Evolutionary conservation across 2,888 invertebrate genomes (phyloP).

Genomic region (Plebejus argus): DNA sequence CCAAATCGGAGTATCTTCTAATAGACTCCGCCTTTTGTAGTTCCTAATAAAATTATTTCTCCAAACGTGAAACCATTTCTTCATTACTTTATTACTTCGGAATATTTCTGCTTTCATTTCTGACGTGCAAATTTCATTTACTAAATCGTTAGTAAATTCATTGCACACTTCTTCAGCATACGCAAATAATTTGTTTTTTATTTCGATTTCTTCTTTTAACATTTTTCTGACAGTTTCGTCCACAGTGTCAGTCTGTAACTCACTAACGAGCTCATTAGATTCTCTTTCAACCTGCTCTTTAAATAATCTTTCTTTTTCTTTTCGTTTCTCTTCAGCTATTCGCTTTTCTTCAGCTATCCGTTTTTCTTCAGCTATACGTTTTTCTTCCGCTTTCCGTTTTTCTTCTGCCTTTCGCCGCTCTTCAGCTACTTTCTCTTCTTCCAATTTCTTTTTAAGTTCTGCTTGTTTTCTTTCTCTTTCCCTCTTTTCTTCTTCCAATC

Average conservation of each 20-base stretch:
- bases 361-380: slow-evolving; percentile 60
- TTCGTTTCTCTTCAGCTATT: slow-evolving; percentile 61
- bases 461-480: slow-evolving; percentile 51
- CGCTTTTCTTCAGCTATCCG: slow-evolving; percentile 59
- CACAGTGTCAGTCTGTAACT: slow-evolving; percentile 59
- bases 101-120: slow-evolving; percentile 68
- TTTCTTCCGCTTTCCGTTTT: slow-evolving; percentile 61
- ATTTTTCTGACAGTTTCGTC: slow-evolving; percentile 53
- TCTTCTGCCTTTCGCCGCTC: slow-evolving; percentile 52
- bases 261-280: slow-evolving; percentile 57
- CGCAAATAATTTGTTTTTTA: slow-evolving; percentile 52
- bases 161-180: slow-evolving; percentile 55
- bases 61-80: slow-evolving; percentile 69
- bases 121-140: slow-evolving; percentile 57
- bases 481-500: slow-evolving; percentile 48
- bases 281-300: slow-evolving; percentile 64
- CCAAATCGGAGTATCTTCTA: slow-evolving; percentile 75
- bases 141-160: slow-evolving; percentile 58
- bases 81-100: slow-evolving; percentile 59
- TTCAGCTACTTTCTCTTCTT: slow-evolving; percentile 48
- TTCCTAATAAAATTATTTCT: slow-evolving; percentile 60
- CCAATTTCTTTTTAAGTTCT: slow-evolving; percentile 59
- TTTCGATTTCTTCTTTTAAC: slow-evolving; percentile 60
- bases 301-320: slow-evolving; percentile 60
- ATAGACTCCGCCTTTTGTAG: slow-evolving; percentile 58